These are phyloP conservation scores for Drosophila pseudoobscura DNA, from an alignment of 1,140 invertebrate genomes.

Conservation along the genomic window DNA sequence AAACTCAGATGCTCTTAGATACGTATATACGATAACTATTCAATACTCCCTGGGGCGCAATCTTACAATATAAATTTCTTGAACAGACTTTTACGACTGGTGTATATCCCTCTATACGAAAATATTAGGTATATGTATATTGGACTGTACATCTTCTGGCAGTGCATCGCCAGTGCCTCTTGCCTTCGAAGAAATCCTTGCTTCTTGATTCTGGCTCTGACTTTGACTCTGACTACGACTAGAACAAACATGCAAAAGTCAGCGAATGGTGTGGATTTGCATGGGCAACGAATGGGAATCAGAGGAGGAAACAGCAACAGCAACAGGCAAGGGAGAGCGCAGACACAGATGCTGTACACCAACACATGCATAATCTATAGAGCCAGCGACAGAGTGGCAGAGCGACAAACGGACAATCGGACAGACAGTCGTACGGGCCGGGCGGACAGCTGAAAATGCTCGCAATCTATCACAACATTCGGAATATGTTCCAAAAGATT, in stretches of 20 bases:
- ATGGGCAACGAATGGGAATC: conserved; percentile 30
- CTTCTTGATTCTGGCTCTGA: neutral
- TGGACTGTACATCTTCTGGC: neutral
- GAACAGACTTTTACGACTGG: too few relatives aligned
- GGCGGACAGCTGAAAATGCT: conserved; percentile 43
- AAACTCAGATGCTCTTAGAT: neutral
- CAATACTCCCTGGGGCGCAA: too few relatives aligned
- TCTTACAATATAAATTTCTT: too few relatives aligned
- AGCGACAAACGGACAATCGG: conserved; percentile 12
- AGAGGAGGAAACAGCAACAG: conserved; percentile 50
- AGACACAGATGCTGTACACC: conserved; percentile 20
- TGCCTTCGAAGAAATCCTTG: too few relatives aligned
- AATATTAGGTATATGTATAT: too few relatives aligned
- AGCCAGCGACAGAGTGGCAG: conserved; percentile 4
- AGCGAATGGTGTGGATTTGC: conserved; percentile 66
- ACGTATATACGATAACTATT: too few relatives aligned
- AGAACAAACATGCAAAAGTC: conserved; percentile 41
- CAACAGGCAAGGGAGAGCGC: conserved; percentile 25
- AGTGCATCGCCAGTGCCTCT: too few relatives aligned
- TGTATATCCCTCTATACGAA: too few relatives aligned
- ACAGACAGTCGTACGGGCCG: conserved; percentile 10
- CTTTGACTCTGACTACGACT: conserved; percentile 11
- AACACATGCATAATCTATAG: conserved; percentile 9
- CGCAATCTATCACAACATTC: conserved; percentile 69
- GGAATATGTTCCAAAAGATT: conserved; percentile 72